Base-by-base conservation (phyloP, 2,797 vertebrate genomes). In the Typhlichthys eigenmanni region DNA sequence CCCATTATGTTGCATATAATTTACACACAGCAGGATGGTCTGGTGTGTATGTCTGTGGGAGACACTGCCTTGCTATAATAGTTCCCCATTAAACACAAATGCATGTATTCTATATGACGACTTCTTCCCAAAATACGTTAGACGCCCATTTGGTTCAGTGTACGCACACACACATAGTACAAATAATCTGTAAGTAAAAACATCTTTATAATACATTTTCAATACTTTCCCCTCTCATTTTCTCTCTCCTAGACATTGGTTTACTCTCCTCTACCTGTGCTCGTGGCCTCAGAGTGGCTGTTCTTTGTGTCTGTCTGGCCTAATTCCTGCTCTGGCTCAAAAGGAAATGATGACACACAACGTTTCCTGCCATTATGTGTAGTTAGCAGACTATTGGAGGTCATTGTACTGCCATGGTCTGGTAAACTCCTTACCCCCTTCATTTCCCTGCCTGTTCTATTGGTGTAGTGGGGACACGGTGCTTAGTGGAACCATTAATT, bases 281-380 rank as follows among this genome's bases (percentile, higher is more conserved):
- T 61, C 7, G 62, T 45, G 29, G 51, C 45, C 66, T 58, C 46
- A 14, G 1, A 3, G 74, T 76, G 72, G 13, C 75, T 52, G 46
- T 64, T 69, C 69, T 58, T 56, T 75, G 47, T 65, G 62, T 80
- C 62, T 69, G 78, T 85, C 84, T 87, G 83, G 85, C 78, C 80
- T 66, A 84, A 69, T 88, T 88, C 85, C 84, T 84, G 75, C 51
- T 68, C 70, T n/a, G 73, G 68, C 74, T 69, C 47, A 58, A 38
- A 53, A 60, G 79, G 80, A 80, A 80, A 80, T 73, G 60, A 84
- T 84, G 85, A 86, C 84, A 85, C 74, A 82, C 81, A 79, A 62
- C 71, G 81, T 87, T 89, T 88, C 84, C 85, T 87, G 84, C 65
- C 66, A 86, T 87, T 89, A 87, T 86, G 79, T 81, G 57, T 71